These are phyloP conservation scores for Belgica antarctica DNA, from an alignment of 2,888 invertebrate species.

Conservation along the genomic window DNA sequence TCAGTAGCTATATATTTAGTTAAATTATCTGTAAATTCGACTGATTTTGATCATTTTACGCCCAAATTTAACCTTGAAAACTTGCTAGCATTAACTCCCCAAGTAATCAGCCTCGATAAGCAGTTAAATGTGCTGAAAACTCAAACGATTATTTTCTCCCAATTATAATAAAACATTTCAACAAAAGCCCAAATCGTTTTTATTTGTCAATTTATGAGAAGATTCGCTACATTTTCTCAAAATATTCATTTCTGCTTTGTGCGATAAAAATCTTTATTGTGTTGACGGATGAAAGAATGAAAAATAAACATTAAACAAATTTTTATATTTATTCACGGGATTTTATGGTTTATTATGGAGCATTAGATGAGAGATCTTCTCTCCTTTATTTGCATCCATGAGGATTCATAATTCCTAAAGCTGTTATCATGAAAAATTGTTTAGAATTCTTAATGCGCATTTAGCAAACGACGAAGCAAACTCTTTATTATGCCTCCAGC, in stretches of 20 bases:
- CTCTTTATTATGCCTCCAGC: conserved; percentile 8
- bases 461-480: conserved; percentile 5
- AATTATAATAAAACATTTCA: too few species aligned
- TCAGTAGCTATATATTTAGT: too few species aligned
- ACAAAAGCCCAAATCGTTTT: background rate
- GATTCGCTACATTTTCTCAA: background rate
- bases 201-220: background rate
- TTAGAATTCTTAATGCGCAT: conserved; percentile 21
- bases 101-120: too few species aligned
- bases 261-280: conserved; percentile 23
- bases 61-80: too few species aligned
- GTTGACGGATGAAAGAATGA: conserved; percentile 14
- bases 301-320: conserved; percentile 17
- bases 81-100: too few species aligned
- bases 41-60: too few species aligned
- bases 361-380: conserved; percentile 14
- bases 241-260: background rate
- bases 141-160: too few species aligned
- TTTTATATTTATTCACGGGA: conserved; percentile 25
- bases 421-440: conserved; percentile 24
- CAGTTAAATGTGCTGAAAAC: too few species aligned
- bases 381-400: conserved; percentile 24
- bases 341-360: conserved; percentile 26
- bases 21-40: too few species aligned
- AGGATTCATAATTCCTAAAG: conserved; percentile 22